Conservation (phyloP, 2,888 invertebrate species). For the Bombylius major region DNA sequence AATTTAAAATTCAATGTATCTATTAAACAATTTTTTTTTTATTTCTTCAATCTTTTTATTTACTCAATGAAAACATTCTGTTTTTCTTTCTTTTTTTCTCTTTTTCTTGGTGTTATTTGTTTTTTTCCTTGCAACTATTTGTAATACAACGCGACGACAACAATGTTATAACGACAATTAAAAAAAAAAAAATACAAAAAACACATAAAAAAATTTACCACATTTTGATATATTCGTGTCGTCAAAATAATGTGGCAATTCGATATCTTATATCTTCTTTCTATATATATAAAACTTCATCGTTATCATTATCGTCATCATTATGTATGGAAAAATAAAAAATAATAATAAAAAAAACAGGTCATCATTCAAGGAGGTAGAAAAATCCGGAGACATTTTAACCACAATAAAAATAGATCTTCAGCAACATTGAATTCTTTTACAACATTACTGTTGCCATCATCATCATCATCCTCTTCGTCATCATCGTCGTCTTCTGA, state of each 20-base stretch:
- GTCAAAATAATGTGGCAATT: too few relatives aligned
- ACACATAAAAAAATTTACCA: background rate
- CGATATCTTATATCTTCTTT: too few relatives aligned
- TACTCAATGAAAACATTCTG: slow-evolving; percentile 14
- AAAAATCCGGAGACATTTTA: slow-evolving; percentile 25
- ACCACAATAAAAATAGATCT: slow-evolving; percentile 6
- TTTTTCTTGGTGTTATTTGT: background rate
- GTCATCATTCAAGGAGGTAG: slow-evolving; percentile 36
- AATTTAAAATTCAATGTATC: too few relatives aligned
- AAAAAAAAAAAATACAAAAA: background rate
- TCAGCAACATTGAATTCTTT: background rate
- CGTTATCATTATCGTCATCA: too few relatives aligned
- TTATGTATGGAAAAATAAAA: too few relatives aligned
- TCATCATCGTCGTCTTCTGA: slow-evolving; percentile 6
- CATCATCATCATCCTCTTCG: slow-evolving; percentile 30
- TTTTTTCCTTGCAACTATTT: background rate
- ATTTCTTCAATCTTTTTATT: too few relatives aligned
- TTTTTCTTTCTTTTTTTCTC: slow-evolving; percentile 1
- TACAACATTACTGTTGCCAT: slow-evolving; percentile 2
- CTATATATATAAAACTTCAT: too few relatives aligned
- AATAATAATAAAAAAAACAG: slow-evolving; percentile 19
- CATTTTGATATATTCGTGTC: background rate
- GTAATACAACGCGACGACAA: background rate
- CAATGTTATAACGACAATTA: background rate
- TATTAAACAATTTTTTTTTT: too few relatives aligned